Conservation (phyloP, 2,888 invertebrate species). For the Eristalinus aeneus region DNA sequence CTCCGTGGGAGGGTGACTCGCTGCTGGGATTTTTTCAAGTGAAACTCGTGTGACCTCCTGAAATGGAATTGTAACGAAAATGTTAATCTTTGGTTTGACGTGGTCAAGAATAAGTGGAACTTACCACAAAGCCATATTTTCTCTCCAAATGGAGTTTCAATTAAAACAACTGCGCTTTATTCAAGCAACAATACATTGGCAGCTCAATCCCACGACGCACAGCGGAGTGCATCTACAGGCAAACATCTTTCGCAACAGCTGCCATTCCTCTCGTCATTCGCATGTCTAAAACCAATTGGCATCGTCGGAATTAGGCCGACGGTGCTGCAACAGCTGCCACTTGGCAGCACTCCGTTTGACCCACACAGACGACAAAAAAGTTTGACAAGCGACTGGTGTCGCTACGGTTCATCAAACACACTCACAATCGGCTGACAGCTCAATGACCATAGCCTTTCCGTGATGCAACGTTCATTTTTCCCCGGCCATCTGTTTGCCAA, state of each 20-base stretch:
- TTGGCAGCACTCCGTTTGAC: neutral
- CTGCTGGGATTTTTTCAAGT: neutral
- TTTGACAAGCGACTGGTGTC: neutral
- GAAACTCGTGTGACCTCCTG: too few species aligned
- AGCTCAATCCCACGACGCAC: neutral
- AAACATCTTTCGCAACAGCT: neutral
- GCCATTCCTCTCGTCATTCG: neutral
- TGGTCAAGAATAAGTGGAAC: too few species aligned
- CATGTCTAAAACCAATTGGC: neutral
- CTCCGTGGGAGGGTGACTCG: neutral
- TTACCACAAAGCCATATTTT: too few species aligned
- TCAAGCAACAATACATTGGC: neutral
- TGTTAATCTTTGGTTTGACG: too few species aligned
- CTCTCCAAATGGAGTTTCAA: too few species aligned
- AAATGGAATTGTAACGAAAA: too few species aligned
- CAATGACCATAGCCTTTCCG: neutral
- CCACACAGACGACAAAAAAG: too few species aligned
- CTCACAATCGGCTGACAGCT: neutral
- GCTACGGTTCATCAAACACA: neutral
- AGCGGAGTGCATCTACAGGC: neutral
- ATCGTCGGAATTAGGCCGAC: neutral
- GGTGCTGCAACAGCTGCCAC: neutral
- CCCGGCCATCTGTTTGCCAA: neutral
- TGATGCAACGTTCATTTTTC: neutral
- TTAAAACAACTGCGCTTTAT: too few species aligned